Evolutionary conservation across 2,113 vertebrate genomes (phyloP).

Genomic region (Sisor rabdophorus): DNA sequence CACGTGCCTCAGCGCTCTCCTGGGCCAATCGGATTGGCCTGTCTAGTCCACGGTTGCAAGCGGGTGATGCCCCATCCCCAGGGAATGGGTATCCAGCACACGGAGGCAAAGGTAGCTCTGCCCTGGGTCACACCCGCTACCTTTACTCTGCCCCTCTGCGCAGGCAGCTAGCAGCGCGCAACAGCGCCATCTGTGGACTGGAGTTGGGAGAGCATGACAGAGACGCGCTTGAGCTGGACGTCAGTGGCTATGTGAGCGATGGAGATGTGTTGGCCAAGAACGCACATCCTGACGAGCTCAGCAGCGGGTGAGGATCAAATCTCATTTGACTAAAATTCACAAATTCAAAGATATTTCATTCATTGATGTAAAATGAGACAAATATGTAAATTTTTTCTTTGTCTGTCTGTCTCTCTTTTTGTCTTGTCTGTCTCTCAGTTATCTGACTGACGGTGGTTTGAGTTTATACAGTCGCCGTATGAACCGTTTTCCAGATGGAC

Average conservation of each 20-base stretch:
- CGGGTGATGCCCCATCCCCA: slow-evolving; percentile 86
- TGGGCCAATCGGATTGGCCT: slow-evolving; percentile 85
- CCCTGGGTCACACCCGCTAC: slow-evolving; percentile 75
- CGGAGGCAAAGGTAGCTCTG: slow-evolving; percentile 52
- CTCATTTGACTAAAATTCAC: neutral
- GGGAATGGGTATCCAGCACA: slow-evolving; percentile 78
- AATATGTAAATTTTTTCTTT: too few species aligned
- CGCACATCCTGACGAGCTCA: slow-evolving; percentile 83
- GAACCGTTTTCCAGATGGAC: slow-evolving; percentile 88
- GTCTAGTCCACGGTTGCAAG: slow-evolving; percentile 92
- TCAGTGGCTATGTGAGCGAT: slow-evolving; percentile 94
- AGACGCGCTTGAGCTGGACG: slow-evolving; percentile 83
- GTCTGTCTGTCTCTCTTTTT: too few species aligned
- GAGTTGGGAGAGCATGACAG: slow-evolving; percentile 77
- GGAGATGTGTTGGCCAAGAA: slow-evolving; percentile 94
- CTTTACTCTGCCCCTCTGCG: slow-evolving; percentile 80
- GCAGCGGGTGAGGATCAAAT: slow-evolving; percentile 80
- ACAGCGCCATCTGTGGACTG: slow-evolving; percentile 73
- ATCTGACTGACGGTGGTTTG: slow-evolving; percentile 93
- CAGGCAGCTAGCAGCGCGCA: slow-evolving; percentile 79
- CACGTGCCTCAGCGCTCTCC: slow-evolving; percentile 79
- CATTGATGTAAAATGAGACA: neutral
- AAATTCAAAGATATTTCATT: neutral
- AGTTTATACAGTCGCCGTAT: slow-evolving; percentile 88
- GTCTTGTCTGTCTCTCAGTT: slow-evolving; percentile 66